These are phyloP conservation scores for Drosophila takahashii DNA, from an alignment of 1,140 invertebrate species.

Conservation along the genomic window DNA sequence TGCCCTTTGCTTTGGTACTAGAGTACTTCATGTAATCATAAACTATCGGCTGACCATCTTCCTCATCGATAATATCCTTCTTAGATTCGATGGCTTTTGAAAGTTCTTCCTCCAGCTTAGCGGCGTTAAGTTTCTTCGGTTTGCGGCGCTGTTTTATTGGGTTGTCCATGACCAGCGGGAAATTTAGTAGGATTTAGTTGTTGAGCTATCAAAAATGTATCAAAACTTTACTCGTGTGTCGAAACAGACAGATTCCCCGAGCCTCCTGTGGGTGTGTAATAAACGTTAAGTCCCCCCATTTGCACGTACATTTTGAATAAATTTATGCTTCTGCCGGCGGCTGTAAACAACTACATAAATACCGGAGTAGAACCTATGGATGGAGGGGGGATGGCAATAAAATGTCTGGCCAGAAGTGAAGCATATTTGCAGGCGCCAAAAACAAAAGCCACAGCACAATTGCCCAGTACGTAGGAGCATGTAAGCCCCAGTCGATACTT, in stretches of 20 bases:
- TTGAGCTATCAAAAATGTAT: conserved; percentile 32
- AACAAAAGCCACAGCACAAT: conserved; percentile 34
- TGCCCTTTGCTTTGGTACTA: conserved; percentile 32
- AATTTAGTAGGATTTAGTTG: conserved; percentile 38
- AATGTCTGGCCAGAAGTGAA: conserved; percentile 49
- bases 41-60: conserved; percentile 12
- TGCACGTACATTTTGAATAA: conserved; percentile 71
- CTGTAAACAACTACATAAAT: conserved; percentile 75
- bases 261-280: conserved; percentile 34
- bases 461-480: conserved; percentile 6
- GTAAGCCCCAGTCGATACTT: conserved; percentile 68
- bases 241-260: conserved; percentile 4
- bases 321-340: conserved; percentile 46
- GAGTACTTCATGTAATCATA: conserved; percentile 72
- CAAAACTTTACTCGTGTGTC: conserved; percentile 20
- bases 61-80: background rate
- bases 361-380: conserved; percentile 11
- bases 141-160: background rate
- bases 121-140: background rate
- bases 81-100: background rate
- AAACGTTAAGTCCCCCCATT: conserved; percentile 57
- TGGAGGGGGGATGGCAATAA: conserved; percentile 32
- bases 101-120: background rate
- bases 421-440: conserved; percentile 55
- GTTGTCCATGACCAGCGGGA: conserved; percentile 11